phyloP scores from a whole-genome alignment of 1,140 invertebrate genomes.

The Megalopta genalis region DNA sequence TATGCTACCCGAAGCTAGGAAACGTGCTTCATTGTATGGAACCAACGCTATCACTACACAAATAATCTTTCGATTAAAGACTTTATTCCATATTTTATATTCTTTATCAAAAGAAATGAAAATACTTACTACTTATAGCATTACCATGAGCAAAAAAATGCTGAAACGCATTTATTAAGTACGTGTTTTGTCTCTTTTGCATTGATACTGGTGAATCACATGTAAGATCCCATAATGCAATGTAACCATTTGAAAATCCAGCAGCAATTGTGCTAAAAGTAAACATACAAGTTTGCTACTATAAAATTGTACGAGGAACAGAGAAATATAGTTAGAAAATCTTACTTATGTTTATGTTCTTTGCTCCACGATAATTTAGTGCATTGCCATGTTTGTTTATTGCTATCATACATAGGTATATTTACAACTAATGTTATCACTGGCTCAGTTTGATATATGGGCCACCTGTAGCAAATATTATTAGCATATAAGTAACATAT shows the following conservation, averaged over 20 bases:
- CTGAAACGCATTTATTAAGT: constrained; percentile 74
- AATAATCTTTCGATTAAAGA: constrained; percentile 18
- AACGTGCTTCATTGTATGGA: constrained; percentile 72
- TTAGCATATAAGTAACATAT: background rate
- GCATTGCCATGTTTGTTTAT: constrained; percentile 74
- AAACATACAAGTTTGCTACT: constrained; percentile 23
- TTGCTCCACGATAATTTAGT: constrained; percentile 78
- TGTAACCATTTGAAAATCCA: constrained; percentile 84
- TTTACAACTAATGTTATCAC: constrained; percentile 73
- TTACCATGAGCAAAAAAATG: constrained; percentile 78
- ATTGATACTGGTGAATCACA: constrained; percentile 80
- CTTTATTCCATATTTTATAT: background rate
- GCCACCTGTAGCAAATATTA: constrained; percentile 55
- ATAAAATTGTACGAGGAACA: background rate
- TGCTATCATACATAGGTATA: constrained; percentile 57
- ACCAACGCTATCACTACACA: constrained; percentile 71
- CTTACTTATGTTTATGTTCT: constrained; percentile 73
- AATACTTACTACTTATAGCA: constrained; percentile 72
- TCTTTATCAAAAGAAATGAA: background rate
- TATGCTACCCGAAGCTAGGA: constrained; percentile 75
- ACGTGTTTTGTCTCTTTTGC: constrained; percentile 69
- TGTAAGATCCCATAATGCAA: constrained; percentile 82
- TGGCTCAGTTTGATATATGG: constrained; percentile 76
- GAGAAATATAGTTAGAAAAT: constrained; percentile 2
- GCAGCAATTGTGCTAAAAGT: constrained; percentile 80